A percentile compares a stretch with the other conserved stretches of the same genome.
Conservation (phyloP, 2,113 vertebrate species). For the Crypturellus undulatus region DNA sequence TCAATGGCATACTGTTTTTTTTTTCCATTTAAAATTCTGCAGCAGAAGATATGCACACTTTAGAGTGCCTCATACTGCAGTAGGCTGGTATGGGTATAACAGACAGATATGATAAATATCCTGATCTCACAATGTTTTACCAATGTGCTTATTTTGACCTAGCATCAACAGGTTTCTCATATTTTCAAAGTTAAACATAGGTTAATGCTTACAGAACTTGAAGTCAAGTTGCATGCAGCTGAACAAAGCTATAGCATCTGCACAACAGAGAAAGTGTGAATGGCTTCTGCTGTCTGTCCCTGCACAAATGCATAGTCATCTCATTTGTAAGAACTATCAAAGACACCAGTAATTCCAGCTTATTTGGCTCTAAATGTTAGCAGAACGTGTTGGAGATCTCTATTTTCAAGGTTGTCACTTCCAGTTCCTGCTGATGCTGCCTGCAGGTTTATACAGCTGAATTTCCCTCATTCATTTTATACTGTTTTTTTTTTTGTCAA, state of each 20-base stretch:
- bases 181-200: not conserved
- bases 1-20: constrained; percentile 3
- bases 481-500: constrained; percentile 16
- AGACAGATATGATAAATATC: not conserved
- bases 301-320: not conserved
- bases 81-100: not conserved
- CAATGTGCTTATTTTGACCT: not conserved
- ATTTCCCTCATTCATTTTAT: constrained; percentile 13
- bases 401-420: not conserved
- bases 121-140: not conserved
- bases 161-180: not conserved
- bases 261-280: not conserved
- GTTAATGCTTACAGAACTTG: not conserved
- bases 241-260: not conserved
- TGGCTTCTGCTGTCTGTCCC: not conserved
- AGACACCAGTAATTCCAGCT: not conserved
- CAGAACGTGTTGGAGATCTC: not conserved
- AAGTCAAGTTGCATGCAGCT: not conserved
- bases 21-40: constrained; percentile 15
- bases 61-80: not conserved
- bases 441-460: constrained; percentile 27
- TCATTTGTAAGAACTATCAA: not conserved
- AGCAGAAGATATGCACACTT: not conserved
- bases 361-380: not conserved
- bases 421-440: not conserved